Evolutionary conservation across 2,888 invertebrate species (phyloP).

Genomic region (Pherbina coryleti): DNA sequence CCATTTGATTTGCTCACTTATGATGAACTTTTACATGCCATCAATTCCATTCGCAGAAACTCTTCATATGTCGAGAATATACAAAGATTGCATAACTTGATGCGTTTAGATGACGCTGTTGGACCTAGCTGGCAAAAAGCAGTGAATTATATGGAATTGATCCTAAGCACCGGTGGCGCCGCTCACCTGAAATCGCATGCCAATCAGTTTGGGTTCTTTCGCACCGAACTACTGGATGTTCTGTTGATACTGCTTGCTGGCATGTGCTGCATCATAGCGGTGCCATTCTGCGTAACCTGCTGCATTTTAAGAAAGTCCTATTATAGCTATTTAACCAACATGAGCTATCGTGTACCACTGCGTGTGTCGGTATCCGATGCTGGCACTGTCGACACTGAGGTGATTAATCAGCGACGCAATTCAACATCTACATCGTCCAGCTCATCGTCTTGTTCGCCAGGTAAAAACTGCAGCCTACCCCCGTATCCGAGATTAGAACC

Average conservation of each 20-base stretch:
- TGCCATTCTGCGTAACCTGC: constrained; percentile 65
- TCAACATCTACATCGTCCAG: constrained; percentile 18
- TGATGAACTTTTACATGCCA: constrained; percentile 64
- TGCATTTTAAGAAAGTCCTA: constrained; percentile 64
- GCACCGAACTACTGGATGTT: constrained; percentile 65
- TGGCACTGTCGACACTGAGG: background rate
- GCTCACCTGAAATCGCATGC: constrained; percentile 64
- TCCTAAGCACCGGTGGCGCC: constrained; percentile 63
- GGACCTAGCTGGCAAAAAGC: constrained; percentile 58
- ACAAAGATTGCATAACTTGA: constrained; percentile 47
- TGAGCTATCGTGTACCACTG: constrained; percentile 28
- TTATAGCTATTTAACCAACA: constrained; percentile 46
- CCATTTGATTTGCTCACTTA: constrained; percentile 66
- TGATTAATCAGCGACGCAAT: background rate
- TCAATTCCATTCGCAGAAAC: constrained; percentile 67
- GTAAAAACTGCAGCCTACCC: no score
- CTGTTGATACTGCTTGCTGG: constrained; percentile 63
- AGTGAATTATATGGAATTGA: constrained; percentile 64
- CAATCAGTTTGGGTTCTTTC: constrained; percentile 63
- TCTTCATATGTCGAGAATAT: constrained; percentile 56
- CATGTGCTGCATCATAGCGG: constrained; percentile 61
- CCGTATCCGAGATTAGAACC: no score
- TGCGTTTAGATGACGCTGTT: constrained; percentile 56
- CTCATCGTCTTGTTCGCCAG: background rate
- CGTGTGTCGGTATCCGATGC: background rate